Evolutionary conservation across 2,113 vertebrate genomes (phyloP).

Genomic region (Falcunculus frontatus): DNA sequence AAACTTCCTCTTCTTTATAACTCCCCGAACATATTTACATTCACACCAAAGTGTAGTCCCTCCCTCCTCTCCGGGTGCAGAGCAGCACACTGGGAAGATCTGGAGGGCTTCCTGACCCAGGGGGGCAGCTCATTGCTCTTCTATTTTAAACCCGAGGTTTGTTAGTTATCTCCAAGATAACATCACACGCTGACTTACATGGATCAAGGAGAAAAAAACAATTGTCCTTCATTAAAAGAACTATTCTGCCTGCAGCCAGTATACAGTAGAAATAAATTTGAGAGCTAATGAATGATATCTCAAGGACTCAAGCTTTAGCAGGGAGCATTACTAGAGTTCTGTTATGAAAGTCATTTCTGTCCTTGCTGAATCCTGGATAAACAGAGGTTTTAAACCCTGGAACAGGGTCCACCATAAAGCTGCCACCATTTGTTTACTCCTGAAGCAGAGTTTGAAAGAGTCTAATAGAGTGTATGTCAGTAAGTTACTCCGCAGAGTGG

Average conservation of each 20-base stretch:
- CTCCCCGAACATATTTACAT: slow-evolving; percentile 27
- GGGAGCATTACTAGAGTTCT: not conserved
- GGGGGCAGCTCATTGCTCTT: not conserved
- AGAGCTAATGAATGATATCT: slow-evolving; percentile 29
- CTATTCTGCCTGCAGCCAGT: slow-evolving; percentile 27
- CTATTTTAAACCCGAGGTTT: slow-evolving; percentile 7
- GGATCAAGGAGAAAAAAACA: slow-evolving; percentile 41
- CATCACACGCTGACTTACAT: not conserved
- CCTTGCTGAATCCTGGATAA: slow-evolving; percentile 25
- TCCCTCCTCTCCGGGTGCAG: not conserved
- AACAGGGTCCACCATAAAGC: slow-evolving; percentile 24
- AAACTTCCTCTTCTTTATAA: slow-evolving; percentile 39
- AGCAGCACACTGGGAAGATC: not conserved
- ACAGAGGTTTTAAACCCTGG: slow-evolving; percentile 23
- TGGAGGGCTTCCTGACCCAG: not conserved
- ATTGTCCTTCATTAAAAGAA: slow-evolving; percentile 34
- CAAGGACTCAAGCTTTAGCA: not conserved
- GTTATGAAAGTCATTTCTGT: not conserved
- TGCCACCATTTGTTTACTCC: not conserved
- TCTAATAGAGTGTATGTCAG: not conserved
- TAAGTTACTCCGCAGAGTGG: not conserved
- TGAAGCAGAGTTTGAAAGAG: not conserved
- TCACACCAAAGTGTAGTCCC: not conserved
- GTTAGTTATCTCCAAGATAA: slow-evolving; percentile 36
- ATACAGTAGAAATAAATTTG: slow-evolving; percentile 20